Base-by-base conservation (phyloP, 2,797 vertebrate genomes). In the Xiphophorus birchmanni region DNA sequence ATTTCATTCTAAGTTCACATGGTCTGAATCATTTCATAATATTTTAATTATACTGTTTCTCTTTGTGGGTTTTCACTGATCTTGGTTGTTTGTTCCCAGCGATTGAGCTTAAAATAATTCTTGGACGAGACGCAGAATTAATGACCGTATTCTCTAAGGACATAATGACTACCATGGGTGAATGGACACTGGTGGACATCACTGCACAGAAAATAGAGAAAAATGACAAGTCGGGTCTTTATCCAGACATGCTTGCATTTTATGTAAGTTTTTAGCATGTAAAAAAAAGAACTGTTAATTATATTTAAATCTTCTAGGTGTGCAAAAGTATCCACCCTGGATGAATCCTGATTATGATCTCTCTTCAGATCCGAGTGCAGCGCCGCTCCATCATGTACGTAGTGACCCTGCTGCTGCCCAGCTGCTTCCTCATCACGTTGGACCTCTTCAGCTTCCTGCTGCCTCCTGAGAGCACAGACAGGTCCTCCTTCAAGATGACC, bases 381-480 rank as follows among this genome's bases (percentile, higher is more conserved):
- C 91, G 92, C 29, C 91, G 93, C 1, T 45, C 94, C 29, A 94
- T 86, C 5, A 78, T 95, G 44, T 96, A 95, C 0, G 87, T 96
- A 65, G 94, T 95, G 63, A 96, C 96, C 89, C 83, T 96, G 8
- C 85, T 96, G 72, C 81, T 96, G 58, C 95, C 93, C 82, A 97
- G 96, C 80, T 91, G 90, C 88, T 96, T 96, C 87, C 95, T 97
- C 78, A 93, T 96, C 78, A 89, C 94, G 7, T 94, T 96, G 8
- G 94, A 97, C n/a, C 91, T 97, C 77, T 93, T 96, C 84, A 96
- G 96, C 89, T 97, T 97, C 91, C 92, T 95, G 81, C 90, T 97
- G 71, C 96, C 95, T 0, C 92, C 93, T 11, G 91, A 96, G 77
- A 93, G n/a, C 0, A 84, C 75, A 17, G 96, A 95, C 80, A 87